phyloP scores from a whole-genome alignment of 2,113 vertebrate genomes.

The Podilymbus podiceps region DNA sequence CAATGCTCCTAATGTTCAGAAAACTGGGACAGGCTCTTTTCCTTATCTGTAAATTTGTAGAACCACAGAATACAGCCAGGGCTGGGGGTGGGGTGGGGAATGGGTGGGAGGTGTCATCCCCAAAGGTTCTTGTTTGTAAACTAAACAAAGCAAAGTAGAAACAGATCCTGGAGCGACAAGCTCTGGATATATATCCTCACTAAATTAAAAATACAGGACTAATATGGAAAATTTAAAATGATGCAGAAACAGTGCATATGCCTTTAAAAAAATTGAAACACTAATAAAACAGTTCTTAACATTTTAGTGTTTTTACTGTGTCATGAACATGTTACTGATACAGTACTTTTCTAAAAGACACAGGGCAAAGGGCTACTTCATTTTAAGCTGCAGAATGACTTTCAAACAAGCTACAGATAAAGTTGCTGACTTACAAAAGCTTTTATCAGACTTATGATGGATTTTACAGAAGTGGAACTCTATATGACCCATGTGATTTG shows the following conservation, averaged over 20 bases:
- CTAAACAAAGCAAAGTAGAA: not conserved
- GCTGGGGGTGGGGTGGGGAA: too few relatives aligned
- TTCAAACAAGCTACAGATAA: conserved; percentile 70
- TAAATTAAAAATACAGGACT: not conserved
- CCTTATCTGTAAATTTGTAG: not conserved
- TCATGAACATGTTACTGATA: not conserved
- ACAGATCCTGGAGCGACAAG: not conserved
- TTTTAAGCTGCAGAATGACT: conserved; percentile 60
- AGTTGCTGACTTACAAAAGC: conserved; percentile 67
- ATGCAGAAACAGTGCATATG: not conserved
- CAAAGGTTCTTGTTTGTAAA: not conserved
- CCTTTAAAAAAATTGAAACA: not conserved
- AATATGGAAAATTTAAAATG: not conserved
- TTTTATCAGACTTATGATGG: conserved; percentile 71
- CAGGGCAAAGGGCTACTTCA: not conserved
- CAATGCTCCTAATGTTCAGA: not conserved
- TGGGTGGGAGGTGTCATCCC: rapidly evolving
- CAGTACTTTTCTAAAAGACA: conserved; percentile 35
- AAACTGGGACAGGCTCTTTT: not conserved
- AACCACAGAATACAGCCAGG: not conserved
- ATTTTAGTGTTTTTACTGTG: not conserved
- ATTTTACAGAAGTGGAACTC: conserved; percentile 70
- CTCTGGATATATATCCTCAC: not conserved
- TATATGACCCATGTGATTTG: conserved; percentile 72
- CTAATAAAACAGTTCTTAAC: not conserved